A percentile compares a stretch with the other conserved stretches of the same genome.
These are phyloP conservation scores for Penaeus japonicus DNA, from an alignment of 1,140 invertebrate genomes.

Conservation along the genomic window DNA sequence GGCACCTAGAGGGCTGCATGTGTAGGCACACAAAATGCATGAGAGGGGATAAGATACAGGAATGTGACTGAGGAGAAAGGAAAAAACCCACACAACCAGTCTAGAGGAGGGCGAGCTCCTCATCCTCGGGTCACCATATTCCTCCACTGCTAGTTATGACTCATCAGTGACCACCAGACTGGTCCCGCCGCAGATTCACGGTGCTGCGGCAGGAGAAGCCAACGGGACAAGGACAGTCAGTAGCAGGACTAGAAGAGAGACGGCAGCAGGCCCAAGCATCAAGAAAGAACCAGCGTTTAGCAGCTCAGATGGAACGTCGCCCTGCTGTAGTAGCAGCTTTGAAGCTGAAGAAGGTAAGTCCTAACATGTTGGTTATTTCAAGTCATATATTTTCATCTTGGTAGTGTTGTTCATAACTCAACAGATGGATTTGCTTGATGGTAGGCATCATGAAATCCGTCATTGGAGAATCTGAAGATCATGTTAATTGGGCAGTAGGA, in stretches of 20 bases:
- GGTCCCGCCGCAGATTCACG: constrained; percentile 48
- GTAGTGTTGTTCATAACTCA: too few relatives aligned
- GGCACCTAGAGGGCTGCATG: not conserved
- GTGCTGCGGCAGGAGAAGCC: constrained; percentile 52
- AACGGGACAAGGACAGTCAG: constrained; percentile 29
- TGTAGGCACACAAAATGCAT: not conserved
- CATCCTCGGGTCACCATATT: constrained; percentile 1
- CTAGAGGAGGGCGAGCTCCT: constrained; percentile 31
- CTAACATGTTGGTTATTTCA: too few relatives aligned
- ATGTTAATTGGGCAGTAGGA: too few relatives aligned
- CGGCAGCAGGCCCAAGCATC: constrained; percentile 47
- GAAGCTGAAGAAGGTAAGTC: constrained; percentile 41
- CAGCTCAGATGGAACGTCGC: constrained; percentile 49
- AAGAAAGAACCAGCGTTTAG: constrained; percentile 32
- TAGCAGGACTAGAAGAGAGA: constrained; percentile 35
- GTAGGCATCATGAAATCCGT: too few relatives aligned
- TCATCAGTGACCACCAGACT: constrained; percentile 32
- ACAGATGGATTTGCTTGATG: too few relatives aligned
- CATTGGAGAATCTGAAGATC: too few relatives aligned
- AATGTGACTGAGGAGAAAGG: not conserved
- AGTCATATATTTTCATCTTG: too few relatives aligned
- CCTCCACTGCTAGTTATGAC: not conserved
- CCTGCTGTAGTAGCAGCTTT: constrained; percentile 46
- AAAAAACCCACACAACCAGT: constrained; percentile 11
- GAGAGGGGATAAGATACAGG: constrained; percentile 7